Evolutionary conservation across 2,797 vertebrate species (phyloP), one percentile per base, ranked within the genome.

Genomic region (Salmo trutta): DNA sequence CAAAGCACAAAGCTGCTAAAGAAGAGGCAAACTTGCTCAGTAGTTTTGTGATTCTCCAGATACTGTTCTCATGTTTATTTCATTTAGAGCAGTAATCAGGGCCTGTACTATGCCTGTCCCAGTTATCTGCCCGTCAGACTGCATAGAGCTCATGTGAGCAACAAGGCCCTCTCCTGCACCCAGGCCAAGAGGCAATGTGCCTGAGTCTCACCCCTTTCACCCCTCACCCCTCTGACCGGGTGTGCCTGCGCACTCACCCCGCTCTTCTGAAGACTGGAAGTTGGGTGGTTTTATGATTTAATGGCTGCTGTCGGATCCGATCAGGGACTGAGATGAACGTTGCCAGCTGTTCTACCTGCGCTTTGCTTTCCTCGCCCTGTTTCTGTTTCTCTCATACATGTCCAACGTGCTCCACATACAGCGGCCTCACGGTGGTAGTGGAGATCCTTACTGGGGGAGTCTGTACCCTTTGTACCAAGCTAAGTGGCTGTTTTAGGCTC

Each of bases 201-300:
- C 74, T 77, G 76, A 73, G 72, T 81, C 77, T 75, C 75, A 75
- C 79, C 76, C 85, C 66, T 47, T 21, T 59, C 67, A 73, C 78
- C 77, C 76, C 52, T 82, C 77, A 70, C 47, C 75, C 21, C 54
- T 74, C 78, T 62, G 82, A 85, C 88, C 88, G 84, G 86, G 83
- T 87, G 87, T 78, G 74, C 86, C 85, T 86, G 77, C 73, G 84
- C 84, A 78, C 82, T 86, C 85, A 70, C 77, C 82, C 80, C 75
- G 75, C 85, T 91, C 85, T 87, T 88, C 85, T 84, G 84, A 82
- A 77, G 71, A 83, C 82, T 84, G 84, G 84, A 88, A 85, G 80
- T 90, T 90, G 82, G 86, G 73, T 78, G 81, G 87, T 91, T 92
- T 93, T 90, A 91, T 92, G 86, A 87, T 90, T 91, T 91, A 92